Conservation (phyloP, 1,140 invertebrate species). For the Hylaeus volcanicus region DNA sequence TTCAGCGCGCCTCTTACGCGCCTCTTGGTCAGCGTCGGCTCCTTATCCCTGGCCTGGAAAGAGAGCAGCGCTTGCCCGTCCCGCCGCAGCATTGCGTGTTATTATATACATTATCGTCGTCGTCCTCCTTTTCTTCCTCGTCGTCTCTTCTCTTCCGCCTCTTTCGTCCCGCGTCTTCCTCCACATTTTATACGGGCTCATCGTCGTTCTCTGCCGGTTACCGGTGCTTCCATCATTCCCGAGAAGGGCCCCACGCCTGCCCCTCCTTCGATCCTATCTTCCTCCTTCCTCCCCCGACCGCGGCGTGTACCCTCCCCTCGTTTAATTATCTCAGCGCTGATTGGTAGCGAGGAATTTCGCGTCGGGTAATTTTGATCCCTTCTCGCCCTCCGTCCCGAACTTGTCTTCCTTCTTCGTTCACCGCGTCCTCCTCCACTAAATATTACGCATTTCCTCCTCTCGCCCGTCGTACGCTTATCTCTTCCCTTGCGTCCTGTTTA, state of each 20-base stretch:
- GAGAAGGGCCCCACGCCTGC: conserved; percentile 72
- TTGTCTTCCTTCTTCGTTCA: conserved; percentile 8
- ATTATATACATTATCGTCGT: conserved; percentile 53
- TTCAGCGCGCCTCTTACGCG: conserved; percentile 32
- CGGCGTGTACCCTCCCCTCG: conserved; percentile 72
- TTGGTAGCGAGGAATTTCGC: conserved; percentile 78
- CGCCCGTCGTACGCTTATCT: neutral
- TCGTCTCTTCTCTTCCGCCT: conserved; percentile 19
- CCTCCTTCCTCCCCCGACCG: conserved; percentile 56
- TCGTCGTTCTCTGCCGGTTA: conserved; percentile 70
- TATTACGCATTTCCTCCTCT: conserved; percentile 25
- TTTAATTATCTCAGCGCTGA: conserved; percentile 79
- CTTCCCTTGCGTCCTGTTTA: neutral
- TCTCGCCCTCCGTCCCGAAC: conserved; percentile 40
- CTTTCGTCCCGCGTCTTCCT: conserved; percentile 38
- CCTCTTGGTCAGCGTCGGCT: conserved; percentile 17
- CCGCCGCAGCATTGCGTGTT: conserved; percentile 23
- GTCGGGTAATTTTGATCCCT: conserved; percentile 77
- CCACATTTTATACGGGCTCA: conserved; percentile 64
- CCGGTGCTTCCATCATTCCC: conserved; percentile 77
- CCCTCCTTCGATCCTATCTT: conserved; percentile 76
- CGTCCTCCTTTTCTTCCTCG: conserved; percentile 4
- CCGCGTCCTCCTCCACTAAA: conserved; percentile 15
- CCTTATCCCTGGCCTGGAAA: conserved; percentile 25
- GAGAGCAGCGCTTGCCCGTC: conserved; percentile 3